phyloP scores from a whole-genome alignment of 2,113 vertebrate genomes.

The Enhydra lutris region DNA sequence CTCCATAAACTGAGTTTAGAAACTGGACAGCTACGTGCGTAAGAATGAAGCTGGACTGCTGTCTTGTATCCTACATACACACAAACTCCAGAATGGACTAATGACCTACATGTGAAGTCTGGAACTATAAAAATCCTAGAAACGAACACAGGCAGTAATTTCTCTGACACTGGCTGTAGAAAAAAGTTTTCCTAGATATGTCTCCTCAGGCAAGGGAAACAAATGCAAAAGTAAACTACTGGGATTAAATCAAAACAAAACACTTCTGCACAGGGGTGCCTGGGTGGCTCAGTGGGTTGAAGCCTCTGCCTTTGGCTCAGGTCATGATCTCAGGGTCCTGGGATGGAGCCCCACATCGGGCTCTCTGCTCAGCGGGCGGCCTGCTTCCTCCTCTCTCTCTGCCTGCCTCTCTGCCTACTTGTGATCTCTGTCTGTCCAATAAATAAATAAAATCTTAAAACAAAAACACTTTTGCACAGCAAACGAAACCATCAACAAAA shows the following conservation, averaged over 20 bases:
- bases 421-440: too few species aligned
- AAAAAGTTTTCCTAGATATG: neutral
- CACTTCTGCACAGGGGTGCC: too few species aligned
- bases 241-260: neutral
- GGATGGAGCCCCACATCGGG: too few species aligned
- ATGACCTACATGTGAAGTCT: neutral
- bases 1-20: neutral
- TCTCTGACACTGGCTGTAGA: neutral
- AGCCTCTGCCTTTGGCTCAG: too few species aligned
- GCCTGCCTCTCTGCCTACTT: too few species aligned
- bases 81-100: neutral
- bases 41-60: neutral
- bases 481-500: neutral
- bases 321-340: too few species aligned
- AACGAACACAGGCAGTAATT: neutral
- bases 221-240: neutral
- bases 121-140: neutral
- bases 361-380: too few species aligned
- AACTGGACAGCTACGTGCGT: neutral
- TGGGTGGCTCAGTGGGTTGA: too few species aligned
- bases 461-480: neutral
- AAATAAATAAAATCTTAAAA: too few species aligned
- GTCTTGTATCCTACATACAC: neutral
- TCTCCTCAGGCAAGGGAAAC: neutral
- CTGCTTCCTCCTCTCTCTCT: too few species aligned